Base-by-base conservation (phyloP, 2,113 vertebrate species). In the Carlito syrichta region DNA sequence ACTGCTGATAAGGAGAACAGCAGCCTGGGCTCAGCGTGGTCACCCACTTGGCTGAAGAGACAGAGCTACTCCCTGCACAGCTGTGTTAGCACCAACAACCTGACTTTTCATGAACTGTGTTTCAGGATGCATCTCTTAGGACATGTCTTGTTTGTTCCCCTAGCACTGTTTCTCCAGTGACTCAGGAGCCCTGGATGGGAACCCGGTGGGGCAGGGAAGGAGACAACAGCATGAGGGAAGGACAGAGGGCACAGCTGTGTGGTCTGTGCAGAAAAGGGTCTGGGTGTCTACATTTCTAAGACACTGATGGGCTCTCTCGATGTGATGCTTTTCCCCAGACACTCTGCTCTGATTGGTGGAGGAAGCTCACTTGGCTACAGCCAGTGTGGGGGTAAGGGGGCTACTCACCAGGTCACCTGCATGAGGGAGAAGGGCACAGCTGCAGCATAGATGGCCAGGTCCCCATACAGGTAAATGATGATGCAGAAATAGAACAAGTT, bases 401-500 rank as follows among this genome's bases (percentile, higher is more conserved):
- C 16, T 82, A 99, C 99, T 99, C 96, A 99, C 99, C 99, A 99
- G 89, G 99, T 99, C 17, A 99, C 99, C 91, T 99, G 99, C 99
- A 99, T 99, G 40, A 99, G 99, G 1, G 99, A 99, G 74, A 99
- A 98, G 0, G 99, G 99, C 48, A 99, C 99, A 0, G 99, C 99
- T 0, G 99, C 99, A 0, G 99, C 99, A 1, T 99, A 99, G 98
- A 99, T 99, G 78, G 99, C 99, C 98, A 99, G 98, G 98, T 99
- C 99, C 86, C 99, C 99, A 0, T 99, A 99, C 97, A 99, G 99
- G 97, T 99, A 99, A 94, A 99, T 97, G 8, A 99, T 99, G 97
- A 99, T 99, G 98, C 99, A 99, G 99, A 99, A 99, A 98, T 99
- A 99, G 98, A 99, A 99, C 98, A 99, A 98, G 97, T 99, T 99